Percentiles rank a stretch among this genome's conserved stretches.
Evolutionary conservation across 2,888 invertebrate species (phyloP).

Genomic region (Hoplodrina ambigua): DNA sequence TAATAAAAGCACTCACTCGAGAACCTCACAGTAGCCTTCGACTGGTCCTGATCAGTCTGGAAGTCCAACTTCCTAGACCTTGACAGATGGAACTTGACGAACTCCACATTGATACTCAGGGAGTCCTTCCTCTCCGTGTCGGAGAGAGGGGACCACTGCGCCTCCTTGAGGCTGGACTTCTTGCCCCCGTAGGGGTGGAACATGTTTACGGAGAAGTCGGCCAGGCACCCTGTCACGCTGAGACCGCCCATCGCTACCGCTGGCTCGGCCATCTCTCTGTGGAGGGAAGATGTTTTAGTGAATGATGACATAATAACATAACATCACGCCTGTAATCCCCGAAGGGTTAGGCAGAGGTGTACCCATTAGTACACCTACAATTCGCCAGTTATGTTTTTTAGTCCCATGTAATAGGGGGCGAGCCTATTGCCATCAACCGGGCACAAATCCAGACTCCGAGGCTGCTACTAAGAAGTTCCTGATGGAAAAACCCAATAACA

Average conservation of each 20-base stretch:
- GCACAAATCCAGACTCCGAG: too few relatives aligned
- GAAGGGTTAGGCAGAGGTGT: too few relatives aligned
- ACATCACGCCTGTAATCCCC: too few relatives aligned
- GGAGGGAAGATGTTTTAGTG: background rate
- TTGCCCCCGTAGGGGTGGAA: slow-evolving; percentile 99
- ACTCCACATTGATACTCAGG: slow-evolving; percentile 98
- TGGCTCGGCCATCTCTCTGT: slow-evolving; percentile 90
- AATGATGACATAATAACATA: too few relatives aligned
- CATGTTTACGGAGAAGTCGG: slow-evolving; percentile 99
- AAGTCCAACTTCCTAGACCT: slow-evolving; percentile 97
- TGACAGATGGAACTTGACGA: slow-evolving; percentile 98
- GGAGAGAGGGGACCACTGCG: slow-evolving; percentile 96
- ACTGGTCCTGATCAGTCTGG: slow-evolving; percentile 92
- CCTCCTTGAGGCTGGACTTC: slow-evolving; percentile 93
- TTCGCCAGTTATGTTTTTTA: too few relatives aligned
- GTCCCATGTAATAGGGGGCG: too few relatives aligned
- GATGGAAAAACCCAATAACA: too few relatives aligned
- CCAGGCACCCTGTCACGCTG: slow-evolving; percentile 98
- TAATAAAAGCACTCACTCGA: slow-evolving; percentile 92
- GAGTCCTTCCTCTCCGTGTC: slow-evolving; percentile 98
- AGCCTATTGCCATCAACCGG: too few relatives aligned
- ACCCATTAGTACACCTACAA: too few relatives aligned
- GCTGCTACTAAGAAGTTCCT: too few relatives aligned
- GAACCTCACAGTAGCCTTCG: slow-evolving; percentile 97
- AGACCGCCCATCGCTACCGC: slow-evolving; percentile 95